phyloP scores from a whole-genome alignment of 2,113 vertebrate species.

The Elachura formosa region DNA sequence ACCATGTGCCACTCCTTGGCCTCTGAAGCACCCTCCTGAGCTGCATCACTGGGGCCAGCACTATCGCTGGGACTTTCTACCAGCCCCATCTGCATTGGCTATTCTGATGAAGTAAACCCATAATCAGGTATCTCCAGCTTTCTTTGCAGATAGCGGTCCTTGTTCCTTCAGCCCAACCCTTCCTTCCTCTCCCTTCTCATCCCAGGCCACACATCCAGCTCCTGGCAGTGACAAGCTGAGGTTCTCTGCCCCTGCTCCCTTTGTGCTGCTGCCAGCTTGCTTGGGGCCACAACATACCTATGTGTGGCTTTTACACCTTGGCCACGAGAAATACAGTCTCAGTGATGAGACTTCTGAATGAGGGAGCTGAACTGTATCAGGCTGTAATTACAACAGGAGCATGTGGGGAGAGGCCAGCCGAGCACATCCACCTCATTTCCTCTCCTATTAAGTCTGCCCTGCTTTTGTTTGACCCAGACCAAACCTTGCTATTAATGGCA shows the following conservation, averaged over 20 bases:
- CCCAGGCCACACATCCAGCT: not conserved
- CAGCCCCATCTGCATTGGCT: not conserved
- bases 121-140: not conserved
- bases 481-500: slow-evolving; percentile 4
- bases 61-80: not conserved
- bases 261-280: not conserved
- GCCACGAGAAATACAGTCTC: not conserved
- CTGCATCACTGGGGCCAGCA: not conserved
- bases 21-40: not conserved
- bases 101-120: not conserved
- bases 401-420: not conserved
- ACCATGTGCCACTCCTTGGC: not conserved
- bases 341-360: not conserved
- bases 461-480: slow-evolving; percentile 50
- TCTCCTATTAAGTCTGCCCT: slow-evolving; percentile 42
- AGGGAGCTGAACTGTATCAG: not conserved
- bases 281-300: not conserved
- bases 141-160: not conserved
- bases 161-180: not conserved
- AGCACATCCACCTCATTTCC: slow-evolving; percentile 52
- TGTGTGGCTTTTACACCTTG: not conserved
- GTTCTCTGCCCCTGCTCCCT: not conserved
- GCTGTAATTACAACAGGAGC: slow-evolving; percentile 13
- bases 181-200: not conserved
- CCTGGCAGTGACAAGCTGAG: accelerated